phyloP scores from a whole-genome alignment of 1,140 invertebrate species.

The Sitophilus oryzae region DNA sequence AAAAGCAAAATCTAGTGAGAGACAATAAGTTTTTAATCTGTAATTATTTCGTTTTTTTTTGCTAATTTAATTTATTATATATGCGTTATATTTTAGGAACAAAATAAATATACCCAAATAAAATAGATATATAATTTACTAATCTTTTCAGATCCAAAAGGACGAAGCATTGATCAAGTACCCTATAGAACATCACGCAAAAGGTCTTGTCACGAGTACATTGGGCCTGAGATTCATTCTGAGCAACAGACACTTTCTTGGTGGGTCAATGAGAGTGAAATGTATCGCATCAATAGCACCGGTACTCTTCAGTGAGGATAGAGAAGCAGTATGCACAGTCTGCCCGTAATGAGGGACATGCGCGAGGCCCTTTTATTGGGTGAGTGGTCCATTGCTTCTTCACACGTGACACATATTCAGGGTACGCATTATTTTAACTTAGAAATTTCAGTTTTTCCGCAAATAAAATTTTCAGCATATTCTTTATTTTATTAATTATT shows the following conservation, averaged over 20 bases:
- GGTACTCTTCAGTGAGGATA: constrained; percentile 52
- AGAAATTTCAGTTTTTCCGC: too few species aligned
- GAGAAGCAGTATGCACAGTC: constrained; percentile 50
- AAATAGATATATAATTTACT: too few species aligned
- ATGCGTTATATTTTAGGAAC: too few species aligned
- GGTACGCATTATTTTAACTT: constrained; percentile 3
- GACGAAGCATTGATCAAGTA: constrained; percentile 47
- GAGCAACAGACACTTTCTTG: constrained; percentile 47
- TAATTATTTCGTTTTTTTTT: too few species aligned
- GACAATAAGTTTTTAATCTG: too few species aligned
- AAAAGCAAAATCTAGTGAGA: too few species aligned
- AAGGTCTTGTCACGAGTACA: constrained; percentile 51
- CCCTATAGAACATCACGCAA: constrained; percentile 47
- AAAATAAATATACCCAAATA: too few species aligned
- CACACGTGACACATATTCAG: constrained; percentile 5
- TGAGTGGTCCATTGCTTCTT: constrained; percentile 28
- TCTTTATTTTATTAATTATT: too few species aligned
- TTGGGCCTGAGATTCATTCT: constrained; percentile 51
- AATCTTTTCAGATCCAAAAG: constrained; percentile 43
- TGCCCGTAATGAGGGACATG: constrained; percentile 50
- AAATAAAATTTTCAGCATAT: too few species aligned
- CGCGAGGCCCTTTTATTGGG: constrained; percentile 54
- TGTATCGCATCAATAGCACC: constrained; percentile 55
- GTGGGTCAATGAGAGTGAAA: constrained; percentile 53
- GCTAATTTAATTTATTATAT: too few species aligned